Base-by-base conservation (phyloP, 2,888 invertebrate genomes). In the Eupithecia pulchellata region DNA sequence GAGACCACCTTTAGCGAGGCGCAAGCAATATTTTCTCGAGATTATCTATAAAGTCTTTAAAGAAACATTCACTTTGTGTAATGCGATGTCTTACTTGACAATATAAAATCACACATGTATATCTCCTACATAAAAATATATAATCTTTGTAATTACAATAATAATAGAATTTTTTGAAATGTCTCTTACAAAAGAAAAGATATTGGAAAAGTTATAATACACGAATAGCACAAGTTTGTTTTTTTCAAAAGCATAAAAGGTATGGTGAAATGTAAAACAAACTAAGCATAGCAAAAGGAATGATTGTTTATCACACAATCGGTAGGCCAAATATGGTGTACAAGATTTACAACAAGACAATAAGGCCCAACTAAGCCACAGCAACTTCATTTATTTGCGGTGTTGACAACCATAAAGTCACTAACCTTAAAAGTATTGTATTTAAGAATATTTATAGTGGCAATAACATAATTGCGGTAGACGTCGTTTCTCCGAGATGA, bases 41-140 rank as follows among this genome's bases (percentile, higher is more conserved):
- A 93, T 91, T 91, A 93, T 92, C 91, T 89, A 80, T 86, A 81
- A 86, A 88, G 81, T 84, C 86, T 89, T 91, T 87, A 88, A 87
- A 87, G 86, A 84, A 87, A 84, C 84, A 82, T 84, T 85, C 83
- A 79, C 78, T 77, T 82, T 86, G 87, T 89, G 84, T 85, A 86
- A 89, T 88, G 84, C 85, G 80, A 90, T 85, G 89, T 90, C 90
- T 91, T 88, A 90, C 86, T 91, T 90, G 86, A 89, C 87, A 90
- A 90, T 34, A 32, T 87, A 89, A 84, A 85, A 89, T 89, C 86
- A 89, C 85, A 86, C 85, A 87, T 88, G 89, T 84, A 79, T 79
- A 76, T 75, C 70, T 68, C 66, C 9, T 3, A n/a, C n/a, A 47
- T 52, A 25, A 11, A 25, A 52, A 42, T 42, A 42, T 4, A 1